phyloP scores from a whole-genome alignment of 1,140 invertebrate species.

The Augochlora pura region DNA sequence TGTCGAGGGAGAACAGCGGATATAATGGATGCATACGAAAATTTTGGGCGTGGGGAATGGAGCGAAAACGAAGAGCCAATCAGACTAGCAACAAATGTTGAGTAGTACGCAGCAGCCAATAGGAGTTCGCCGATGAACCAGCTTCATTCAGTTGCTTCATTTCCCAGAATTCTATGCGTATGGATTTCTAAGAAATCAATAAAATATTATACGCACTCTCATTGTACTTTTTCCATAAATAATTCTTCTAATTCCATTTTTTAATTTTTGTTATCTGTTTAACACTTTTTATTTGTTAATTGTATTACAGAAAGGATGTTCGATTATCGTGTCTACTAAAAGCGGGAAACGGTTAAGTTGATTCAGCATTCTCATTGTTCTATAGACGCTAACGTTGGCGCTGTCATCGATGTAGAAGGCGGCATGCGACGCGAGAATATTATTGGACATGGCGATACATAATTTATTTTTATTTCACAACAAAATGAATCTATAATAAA shows the following conservation, averaged over 20 bases:
- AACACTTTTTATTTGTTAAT: not conserved
- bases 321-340: slow-evolving; percentile 11
- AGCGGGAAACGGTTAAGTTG: slow-evolving; percentile 37
- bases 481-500: not conserved
- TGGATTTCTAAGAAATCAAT: slow-evolving; percentile 44
- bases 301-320: not conserved
- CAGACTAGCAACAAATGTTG: slow-evolving; percentile 7
- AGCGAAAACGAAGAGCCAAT: slow-evolving; percentile 50
- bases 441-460: not conserved
- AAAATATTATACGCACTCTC: slow-evolving; percentile 23
- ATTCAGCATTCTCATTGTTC: slow-evolving; percentile 28
- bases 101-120: slow-evolving; percentile 49
- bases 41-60: slow-evolving; percentile 25
- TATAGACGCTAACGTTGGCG: slow-evolving; percentile 20
- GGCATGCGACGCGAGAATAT: not conserved
- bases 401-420: slow-evolving; percentile 2
- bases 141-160: slow-evolving; percentile 51
- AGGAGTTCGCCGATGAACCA: slow-evolving; percentile 16
- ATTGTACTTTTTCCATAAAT: not conserved
- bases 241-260: not conserved
- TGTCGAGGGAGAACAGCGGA: slow-evolving; percentile 4
- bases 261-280: not conserved
- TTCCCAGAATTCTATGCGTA: slow-evolving; percentile 48
- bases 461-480: not conserved
- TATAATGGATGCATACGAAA: slow-evolving; percentile 42